Base-by-base conservation (phyloP, 2,797 vertebrate species). In the Megalops cyprinoides region DNA sequence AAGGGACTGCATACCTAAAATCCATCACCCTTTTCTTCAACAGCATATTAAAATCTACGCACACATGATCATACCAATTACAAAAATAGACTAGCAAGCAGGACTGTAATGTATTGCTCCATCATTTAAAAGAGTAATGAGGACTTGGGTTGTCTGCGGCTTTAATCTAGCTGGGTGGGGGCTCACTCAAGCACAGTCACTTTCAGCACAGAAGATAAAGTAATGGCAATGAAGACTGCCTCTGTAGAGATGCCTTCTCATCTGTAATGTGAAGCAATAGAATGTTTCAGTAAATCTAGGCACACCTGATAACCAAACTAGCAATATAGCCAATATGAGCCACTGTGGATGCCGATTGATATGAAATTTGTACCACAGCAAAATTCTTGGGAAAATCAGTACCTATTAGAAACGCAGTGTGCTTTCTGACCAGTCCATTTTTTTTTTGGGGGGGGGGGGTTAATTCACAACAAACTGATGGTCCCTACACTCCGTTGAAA, bases 61-160 rank as follows among this genome's bases (percentile, higher is more conserved):
- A 31, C 60, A 23, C 75, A 87, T 84, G 77, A 31, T 86, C 92
- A 90, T 93, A 92, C 90, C 92, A 85, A n/a, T 92, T 56, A 56
- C 34, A 25, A 20, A 14, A 37, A n/a, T 49, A 14, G 37, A 34
- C 18, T 37, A 49, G 51, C 51, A 56, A 77, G 44, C 53, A n/a
- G n/a, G n/a, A n/a, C 37, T 53, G 39, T 62, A 42, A 14, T n/a
- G 76, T 42, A 53, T 31, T 49, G 12, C 58, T 42, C 28, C 76
- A 60, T 62, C 55, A 4, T 60, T 23, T 46, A 10, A 25, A 39
- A 42, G 37, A 42, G 34, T 42, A 69, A 69, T 42, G 65, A 69
- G 44, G 20, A 39, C 65, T 23, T 44, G 37, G 65, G 37, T 69
- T 39, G 44, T n/a, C 65, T 42, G 20, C n/a, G 65, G 44, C 37